These are phyloP conservation scores for Epinephelus coioides DNA, from an alignment of 2,797 vertebrate species.

Conservation along the genomic window DNA sequence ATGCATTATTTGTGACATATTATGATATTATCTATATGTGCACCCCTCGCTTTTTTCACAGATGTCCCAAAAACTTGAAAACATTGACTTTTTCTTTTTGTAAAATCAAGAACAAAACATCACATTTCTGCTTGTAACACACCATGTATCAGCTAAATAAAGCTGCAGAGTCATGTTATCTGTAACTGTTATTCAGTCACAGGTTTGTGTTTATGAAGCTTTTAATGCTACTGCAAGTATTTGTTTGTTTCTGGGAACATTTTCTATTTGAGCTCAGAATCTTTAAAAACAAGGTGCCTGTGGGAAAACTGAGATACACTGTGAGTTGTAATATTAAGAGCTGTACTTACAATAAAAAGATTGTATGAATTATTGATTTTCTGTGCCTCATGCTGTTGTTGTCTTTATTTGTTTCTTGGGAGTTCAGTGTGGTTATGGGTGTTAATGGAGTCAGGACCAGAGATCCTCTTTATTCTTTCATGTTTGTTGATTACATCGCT, in stretches of 20 bases:
- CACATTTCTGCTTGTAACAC: no score
- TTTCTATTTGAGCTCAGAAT: neutral
- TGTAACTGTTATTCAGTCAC: neutral
- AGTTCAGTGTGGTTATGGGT: neutral
- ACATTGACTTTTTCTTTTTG: no score
- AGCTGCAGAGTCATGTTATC: neutral
- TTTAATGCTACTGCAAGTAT: neutral
- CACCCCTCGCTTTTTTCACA: neutral
- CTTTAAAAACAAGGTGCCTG: neutral
- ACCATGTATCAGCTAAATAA: neutral
- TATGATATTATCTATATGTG: neutral
- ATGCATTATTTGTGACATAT: neutral
- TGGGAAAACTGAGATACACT: neutral
- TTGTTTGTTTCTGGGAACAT: neutral
- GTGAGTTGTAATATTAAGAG: neutral
- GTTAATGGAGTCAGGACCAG: neutral
- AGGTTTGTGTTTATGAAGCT: constrained; percentile 5
- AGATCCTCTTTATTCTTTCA: neutral
- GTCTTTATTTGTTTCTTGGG: neutral
- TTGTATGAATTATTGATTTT: constrained; percentile 6
- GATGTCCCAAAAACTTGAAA: no score
- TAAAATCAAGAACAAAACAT: no score
- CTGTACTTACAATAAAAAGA: neutral
- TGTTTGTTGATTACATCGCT: neutral
- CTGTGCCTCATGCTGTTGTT: neutral